Evolutionary conservation across 2,113 vertebrate genomes (phyloP).

Genomic region (Cyanoramphus novaezelandiae): DNA sequence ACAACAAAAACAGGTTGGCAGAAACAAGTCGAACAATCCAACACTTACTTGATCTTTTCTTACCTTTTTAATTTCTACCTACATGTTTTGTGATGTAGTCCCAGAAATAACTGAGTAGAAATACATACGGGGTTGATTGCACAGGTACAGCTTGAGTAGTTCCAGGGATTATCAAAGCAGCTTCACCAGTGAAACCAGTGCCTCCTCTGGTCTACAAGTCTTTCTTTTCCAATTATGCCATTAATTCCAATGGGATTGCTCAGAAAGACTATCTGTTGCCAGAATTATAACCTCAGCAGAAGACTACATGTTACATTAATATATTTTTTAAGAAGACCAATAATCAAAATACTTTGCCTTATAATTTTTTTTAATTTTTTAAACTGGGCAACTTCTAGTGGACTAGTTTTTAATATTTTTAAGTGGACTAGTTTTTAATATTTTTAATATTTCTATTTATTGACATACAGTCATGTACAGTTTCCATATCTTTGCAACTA

Average conservation of each 20-base stretch:
- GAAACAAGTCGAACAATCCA: not conserved
- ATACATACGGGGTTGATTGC: not conserved
- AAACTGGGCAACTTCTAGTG: not conserved
- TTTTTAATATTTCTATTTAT: not conserved
- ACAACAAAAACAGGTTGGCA: not conserved
- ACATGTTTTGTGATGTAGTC: not conserved
- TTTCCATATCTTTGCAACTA: not conserved
- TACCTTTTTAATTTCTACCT: not conserved
- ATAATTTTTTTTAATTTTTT: not conserved
- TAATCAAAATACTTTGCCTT: not conserved
- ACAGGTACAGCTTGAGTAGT: fast-evolving
- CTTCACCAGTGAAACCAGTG: not conserved
- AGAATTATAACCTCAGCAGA: not conserved
- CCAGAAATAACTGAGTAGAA: not conserved
- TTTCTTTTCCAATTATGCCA: not conserved
- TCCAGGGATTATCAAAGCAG: not conserved
- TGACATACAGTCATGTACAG: not conserved
- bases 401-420: not conserved
- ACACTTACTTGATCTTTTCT: not conserved
- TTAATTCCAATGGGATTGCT: not conserved
- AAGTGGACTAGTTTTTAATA: not conserved
- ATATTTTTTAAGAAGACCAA: not conserved
- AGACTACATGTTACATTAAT: not conserved
- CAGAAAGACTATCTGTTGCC: not conserved
- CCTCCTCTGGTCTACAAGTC: not conserved